Conservation (phyloP, 2,888 invertebrate genomes). For the Rotaria sp. region DNA sequence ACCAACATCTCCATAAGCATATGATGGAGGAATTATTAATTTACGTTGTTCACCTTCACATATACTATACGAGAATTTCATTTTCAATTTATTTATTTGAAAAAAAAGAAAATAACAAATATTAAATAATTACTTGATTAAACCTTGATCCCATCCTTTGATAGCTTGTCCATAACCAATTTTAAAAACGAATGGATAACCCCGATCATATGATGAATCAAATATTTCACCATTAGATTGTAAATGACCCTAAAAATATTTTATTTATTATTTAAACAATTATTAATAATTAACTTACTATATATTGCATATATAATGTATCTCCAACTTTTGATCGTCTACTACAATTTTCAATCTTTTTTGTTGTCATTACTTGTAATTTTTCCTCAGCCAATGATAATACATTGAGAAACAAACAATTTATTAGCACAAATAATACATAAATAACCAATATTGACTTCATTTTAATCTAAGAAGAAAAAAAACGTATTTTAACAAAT, state of each 20-base stretch:
- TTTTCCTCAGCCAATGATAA: conserved; percentile 46
- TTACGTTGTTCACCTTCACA: conserved; percentile 78
- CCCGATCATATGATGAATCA: conserved; percentile 70
- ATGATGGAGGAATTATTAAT: conserved; percentile 73
- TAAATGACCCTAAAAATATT: conserved; percentile 14
- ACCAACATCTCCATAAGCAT: conserved; percentile 74
- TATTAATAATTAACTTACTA: background rate
- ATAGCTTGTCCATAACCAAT: conserved; percentile 61
- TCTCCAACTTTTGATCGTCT: conserved; percentile 72
- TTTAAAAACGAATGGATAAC: conserved; percentile 71
- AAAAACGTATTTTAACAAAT: too few species aligned
- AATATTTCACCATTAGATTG: conserved; percentile 56
- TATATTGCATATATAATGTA: conserved; percentile 67
- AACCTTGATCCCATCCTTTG: conserved; percentile 38
- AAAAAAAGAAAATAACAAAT: too few species aligned
- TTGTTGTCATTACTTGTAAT: conserved; percentile 76
- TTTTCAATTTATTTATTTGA: too few species aligned
- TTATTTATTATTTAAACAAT: too few species aligned
- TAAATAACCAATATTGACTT: background rate
- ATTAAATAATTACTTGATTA: conserved; percentile 48
- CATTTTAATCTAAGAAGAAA: background rate
- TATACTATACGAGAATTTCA: conserved; percentile 58
- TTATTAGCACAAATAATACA: background rate
- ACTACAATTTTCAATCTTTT: conserved; percentile 68
- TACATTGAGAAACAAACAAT: background rate